Evolutionary conservation across 2,113 vertebrate genomes (phyloP), one percentile per base, ranked within the genome.

Genomic region (Pitta sordida): DNA sequence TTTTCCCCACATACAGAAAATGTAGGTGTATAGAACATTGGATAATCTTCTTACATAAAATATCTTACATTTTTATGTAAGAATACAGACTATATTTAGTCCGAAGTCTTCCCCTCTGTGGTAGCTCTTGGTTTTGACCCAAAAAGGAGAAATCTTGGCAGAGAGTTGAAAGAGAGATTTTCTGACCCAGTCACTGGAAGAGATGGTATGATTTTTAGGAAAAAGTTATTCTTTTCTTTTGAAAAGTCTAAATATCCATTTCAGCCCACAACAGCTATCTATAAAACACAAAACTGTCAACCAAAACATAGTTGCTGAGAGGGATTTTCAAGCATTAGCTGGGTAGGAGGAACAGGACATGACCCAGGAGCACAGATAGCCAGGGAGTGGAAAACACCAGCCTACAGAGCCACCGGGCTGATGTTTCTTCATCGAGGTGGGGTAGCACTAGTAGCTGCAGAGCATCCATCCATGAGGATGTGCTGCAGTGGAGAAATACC

Each of bases 21-120:
- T 32, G 36, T 74, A 74, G 75, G 27, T 83, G 27, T 86, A 44
- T 64, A 92, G 95, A 89, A 93, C 82, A 86, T 19, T 46, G 32
- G 65, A 73, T 86, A 92, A 82, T 79, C 41, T 76, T 88, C 56
- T 93, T 88, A 62, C 32, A 63, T 91, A 79, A 92, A 95, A 60
- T 34, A 86, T 65, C 58, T 76, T 68, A 78, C 37, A 62, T 59
- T 84, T 93, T 79, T 58, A 75, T 73, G 68, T 91, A 92, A 83
- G 90, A 90, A 65, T 83, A 51, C 27, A 29, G 80, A 49, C 56
- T 83, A 44, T 71, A 78, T 92, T 86, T 94, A 88, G 65, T 59
- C 17, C 27, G 34, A 94, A 92, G 67, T 71, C 64, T 83, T 93
- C 58, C 56, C 36, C 69, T 78, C 21, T 48, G 36, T 67, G 58